Base-by-base conservation (phyloP, 2,888 invertebrate species). In the Aphrophora alni region DNA sequence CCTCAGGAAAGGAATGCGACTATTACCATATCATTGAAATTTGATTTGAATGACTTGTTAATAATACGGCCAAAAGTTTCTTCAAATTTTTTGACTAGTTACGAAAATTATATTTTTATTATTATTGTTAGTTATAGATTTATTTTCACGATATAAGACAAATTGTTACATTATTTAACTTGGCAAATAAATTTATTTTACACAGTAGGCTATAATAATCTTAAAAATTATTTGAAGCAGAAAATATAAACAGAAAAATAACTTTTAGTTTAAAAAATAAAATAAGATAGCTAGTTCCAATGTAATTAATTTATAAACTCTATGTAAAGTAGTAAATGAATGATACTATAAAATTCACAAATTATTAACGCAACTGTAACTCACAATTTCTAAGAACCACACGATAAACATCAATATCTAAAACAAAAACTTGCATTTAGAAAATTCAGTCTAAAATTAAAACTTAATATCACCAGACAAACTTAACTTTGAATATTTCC, bases 1-100 rank as follows among this genome's bases (percentile, higher is more conserved):
- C 89, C 88, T 88, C 88, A 87, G 87, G 87, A 88, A 88, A 88
- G 89, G 89, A 89, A 89, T 89, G 89, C 88, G 89, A 89, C 88
- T 88, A 89, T 89, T 89, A 89, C 88, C 89, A 89, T 88, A 86
- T 83, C 78, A 82, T 81, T 75, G 78, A 78, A 78, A 79, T 79
- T 79, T 73, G 38, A 79, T 78, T 78, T 79, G 38, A 68, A 71
- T 68, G 14, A 38, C 74, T 59, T 21, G 59, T 59, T 59, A 59
- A 59, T 59, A 21, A 59, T 59, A 21, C 10, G 12, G 17, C 12
- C 21, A 21, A n/a, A 3, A n/a, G 59, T 59, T 59, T 59, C 59
- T 59, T 21, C 44, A 21, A 59, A 59, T 59, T 59, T n/a, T 44
- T 44, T 44, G 44, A 14, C 12, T 14, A 44, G 17, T 44, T 44